Base-by-base conservation (phyloP, 37 sponge, comb jelly and placozoan species). In the Chondrosia reniformis region DNA sequence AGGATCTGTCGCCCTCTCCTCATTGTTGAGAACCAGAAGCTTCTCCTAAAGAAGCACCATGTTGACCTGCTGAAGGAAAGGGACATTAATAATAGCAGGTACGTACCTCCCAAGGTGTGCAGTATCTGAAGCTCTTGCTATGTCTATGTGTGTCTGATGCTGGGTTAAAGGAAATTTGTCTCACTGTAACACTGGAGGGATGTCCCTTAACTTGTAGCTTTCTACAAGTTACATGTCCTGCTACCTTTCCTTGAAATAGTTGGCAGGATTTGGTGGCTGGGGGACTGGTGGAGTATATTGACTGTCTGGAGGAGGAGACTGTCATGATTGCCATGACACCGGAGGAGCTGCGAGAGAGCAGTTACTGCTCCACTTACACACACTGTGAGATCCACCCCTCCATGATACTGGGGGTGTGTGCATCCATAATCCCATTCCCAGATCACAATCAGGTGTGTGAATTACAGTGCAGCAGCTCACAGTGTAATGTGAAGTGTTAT, bases 351-450 rank as follows among this genome's bases (percentile, higher is more conserved):
- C 62, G 83, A 41, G 89, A 87, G 15, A 44, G 57, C 28, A 81
- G 78, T 33, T 99, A 99, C 82, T 99, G 95, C 75, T 88, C 94
- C 67, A 99, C 99, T 8, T 99, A 96, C 88, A 96, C 99, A 24
- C 99, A 99, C 88, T 99, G 97, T 45, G 99, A 99, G 84, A 96
- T 99, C 73, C 99, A 99, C 79, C 99, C 99, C 12, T 85, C 94
- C 59, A 99, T 99, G 99, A 95, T 99, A n/a, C 82, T 99, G 31
- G 99, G 99, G 56, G 95, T 94, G 62, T 97, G 98, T 89, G 98
- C 93, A 49, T 87, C 89, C 65, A 97, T 97, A 75, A 97, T 97
- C 38, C 98, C 98, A 30, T 99, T 99, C 78, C 99, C 99, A 74
- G 99, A 99, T 74, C 99, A 99, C 90, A 99, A 99, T 74, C 97